Base-by-base conservation (phyloP, 1,140 invertebrate genomes). In the Ruditapes philippinarum region DNA sequence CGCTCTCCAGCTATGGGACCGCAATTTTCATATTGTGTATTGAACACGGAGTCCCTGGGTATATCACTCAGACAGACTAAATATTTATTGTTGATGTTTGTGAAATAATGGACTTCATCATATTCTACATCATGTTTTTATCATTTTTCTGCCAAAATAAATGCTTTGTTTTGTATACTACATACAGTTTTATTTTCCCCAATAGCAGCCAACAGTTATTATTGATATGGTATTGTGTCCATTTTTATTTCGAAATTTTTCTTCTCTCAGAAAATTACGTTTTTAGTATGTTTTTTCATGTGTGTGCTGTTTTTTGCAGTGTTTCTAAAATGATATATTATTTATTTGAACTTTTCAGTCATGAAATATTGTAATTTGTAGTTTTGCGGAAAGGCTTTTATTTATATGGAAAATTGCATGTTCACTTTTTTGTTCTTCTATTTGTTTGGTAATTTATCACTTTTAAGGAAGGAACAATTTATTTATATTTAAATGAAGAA, bases 71-170 rank as follows among this genome's bases (percentile, higher is more conserved):
- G 65, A 70, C 65, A 70, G 65, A 19, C 31, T 38, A 70, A 70
- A 70, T 70, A 70, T 70, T 70, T 70, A 65, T 65, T 65, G 60
- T 33, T 28, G 19, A 19, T 65, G 60, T 11, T 14, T 54, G 57
- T 62, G 57, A 62, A n/a, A 28, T 62, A 62, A 62, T 62, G 57
- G 57, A n/a, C 57, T 62, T n/a, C 57, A 62, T 62, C 28, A 28
- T 62, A 62, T 25, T 62, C 57, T 28, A 4, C 57, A 62, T 62
- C 57, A 25, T 62, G n/a, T 62, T 62, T 62, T n/a, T 62, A 28
- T 19, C 57, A 28, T 62, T 62, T 28, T 62, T 62, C 25, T 28
- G 22, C 25, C 57, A 28, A 7, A 62, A 54, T 25, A 28, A n/a
- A n/a, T 62, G 22, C 57, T 25, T n/a, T 62, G 25, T 62, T 28